These are phyloP conservation scores for Fratercula arctica DNA, from an alignment of 2,797 vertebrate genomes.

Conservation along the genomic window DNA sequence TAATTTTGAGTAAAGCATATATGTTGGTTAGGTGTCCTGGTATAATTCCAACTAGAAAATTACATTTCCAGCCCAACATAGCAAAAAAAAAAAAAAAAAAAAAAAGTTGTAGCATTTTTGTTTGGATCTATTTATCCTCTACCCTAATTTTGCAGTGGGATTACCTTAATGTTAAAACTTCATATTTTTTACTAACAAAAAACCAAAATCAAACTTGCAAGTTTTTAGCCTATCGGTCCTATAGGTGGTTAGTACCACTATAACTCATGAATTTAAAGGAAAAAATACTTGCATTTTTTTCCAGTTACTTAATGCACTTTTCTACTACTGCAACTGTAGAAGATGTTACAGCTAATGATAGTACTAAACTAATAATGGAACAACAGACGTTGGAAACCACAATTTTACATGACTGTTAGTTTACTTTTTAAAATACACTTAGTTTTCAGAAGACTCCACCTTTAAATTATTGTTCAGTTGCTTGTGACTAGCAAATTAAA, in stretches of 20 bases:
- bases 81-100: background rate
- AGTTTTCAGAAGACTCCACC: background rate
- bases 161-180: background rate
- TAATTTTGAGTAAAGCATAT: background rate
- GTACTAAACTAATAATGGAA: background rate
- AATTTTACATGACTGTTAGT: background rate
- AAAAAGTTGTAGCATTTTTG: background rate
- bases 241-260: background rate
- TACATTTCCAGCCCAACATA: background rate
- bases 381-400: background rate
- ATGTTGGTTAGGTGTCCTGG: background rate
- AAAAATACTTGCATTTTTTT: background rate
- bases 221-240: background rate
- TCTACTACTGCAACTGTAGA: background rate
- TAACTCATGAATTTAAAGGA: background rate
- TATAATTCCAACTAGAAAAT: slow-evolving; percentile 11
- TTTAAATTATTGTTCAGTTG: background rate
- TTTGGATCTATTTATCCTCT: background rate
- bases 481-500: background rate
- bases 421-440: background rate
- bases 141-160: background rate
- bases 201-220: background rate
- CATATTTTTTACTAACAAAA: background rate
- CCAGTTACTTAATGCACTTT: background rate
- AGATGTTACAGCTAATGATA: background rate